Evolutionary conservation across 2,888 invertebrate genomes (phyloP), one percentile per base, ranked within the genome.

Genomic region (Neria commutata): DNA sequence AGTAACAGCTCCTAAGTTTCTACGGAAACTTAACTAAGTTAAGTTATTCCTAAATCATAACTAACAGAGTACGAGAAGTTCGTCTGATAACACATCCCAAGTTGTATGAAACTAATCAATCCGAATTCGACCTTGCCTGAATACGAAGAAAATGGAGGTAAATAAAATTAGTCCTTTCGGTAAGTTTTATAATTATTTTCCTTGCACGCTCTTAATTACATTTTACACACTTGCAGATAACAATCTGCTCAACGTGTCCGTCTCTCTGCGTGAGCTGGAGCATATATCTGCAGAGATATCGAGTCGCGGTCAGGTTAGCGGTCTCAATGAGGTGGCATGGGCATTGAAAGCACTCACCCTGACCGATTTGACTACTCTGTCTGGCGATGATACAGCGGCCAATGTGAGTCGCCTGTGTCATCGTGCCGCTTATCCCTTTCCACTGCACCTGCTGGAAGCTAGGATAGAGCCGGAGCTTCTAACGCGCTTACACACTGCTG

Each of bases 311-410:
- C 61, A 59, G 55, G 78, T 81, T 1, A 68, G 56, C 16, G 75
- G 71, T 1, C 62, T 69, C 26, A 85, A 88, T 76, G 86, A 88
- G 79, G 85, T 87, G 40, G 86, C 87, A 11, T 94, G 92, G 92
- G 84, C 97, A 14, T 74, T 95, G 23, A 89, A 89, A 76, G 92
- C 95, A 1, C 84, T 98, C 6, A 88, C 89, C 29, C 87, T 92
- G 57, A 94, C 97, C 63, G 98, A 99, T 82, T 85, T 99, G 66
- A 99, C 98, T 1, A 96, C 96, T 2, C 84, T 99, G 52, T 86
- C 91, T 50, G 95, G 95, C 37, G 89, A 91, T 81, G 92, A 92
- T 75, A 91, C 91, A 0, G 77, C 80, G 8, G 85, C 89, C 14
- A 94, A 92, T 83, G 92, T 98, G 1, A 81, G 86, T 21, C 85